Percentiles rank a stretch among this genome's conserved stretches.
phyloP scores from a whole-genome alignment of 2,888 invertebrate genomes.

The Aspidapion aeneum region DNA sequence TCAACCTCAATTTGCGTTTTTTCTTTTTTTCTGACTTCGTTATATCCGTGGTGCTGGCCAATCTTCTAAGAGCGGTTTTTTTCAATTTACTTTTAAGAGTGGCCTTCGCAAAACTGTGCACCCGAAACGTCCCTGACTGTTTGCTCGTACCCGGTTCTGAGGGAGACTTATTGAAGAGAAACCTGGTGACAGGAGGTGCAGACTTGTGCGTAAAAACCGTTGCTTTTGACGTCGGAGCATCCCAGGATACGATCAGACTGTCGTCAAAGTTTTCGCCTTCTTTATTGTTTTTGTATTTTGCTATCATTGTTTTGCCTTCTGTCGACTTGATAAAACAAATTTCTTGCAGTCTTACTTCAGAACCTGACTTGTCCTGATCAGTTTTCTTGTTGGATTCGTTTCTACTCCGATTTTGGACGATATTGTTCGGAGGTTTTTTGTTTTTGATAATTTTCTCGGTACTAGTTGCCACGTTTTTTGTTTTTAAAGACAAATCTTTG shows the following conservation, averaged over 20 bases:
- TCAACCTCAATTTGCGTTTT: conserved; percentile 41
- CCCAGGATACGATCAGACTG: conserved; percentile 43
- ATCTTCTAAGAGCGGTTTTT: conserved; percentile 39
- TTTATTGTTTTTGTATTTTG: conserved; percentile 39
- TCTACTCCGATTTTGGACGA: conserved; percentile 25
- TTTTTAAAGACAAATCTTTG: conserved; percentile 33
- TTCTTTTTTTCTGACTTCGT: conserved; percentile 42
- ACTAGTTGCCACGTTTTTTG: conserved; percentile 27
- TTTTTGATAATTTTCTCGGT: not conserved
- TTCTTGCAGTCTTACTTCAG: conserved; percentile 40
- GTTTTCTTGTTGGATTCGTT: conserved; percentile 12
- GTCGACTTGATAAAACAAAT: conserved; percentile 44
- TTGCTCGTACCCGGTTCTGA: conserved; percentile 38
- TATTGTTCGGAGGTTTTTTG: no score
- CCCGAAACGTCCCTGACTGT: conserved; percentile 34
- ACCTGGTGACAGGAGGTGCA: conserved; percentile 29
- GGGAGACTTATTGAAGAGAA: conserved; percentile 22
- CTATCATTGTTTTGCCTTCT: conserved; percentile 43
- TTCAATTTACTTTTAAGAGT: conserved; percentile 32
- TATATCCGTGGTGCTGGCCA: conserved; percentile 36
- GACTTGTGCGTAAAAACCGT: conserved; percentile 37
- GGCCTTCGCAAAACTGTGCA: conserved; percentile 43
- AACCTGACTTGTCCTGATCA: conserved; percentile 17
- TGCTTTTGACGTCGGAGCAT: conserved; percentile 31
- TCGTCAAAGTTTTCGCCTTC: conserved; percentile 37